These are phyloP conservation scores for Digitonthophagus gazella DNA, from an alignment of 2,888 invertebrate species.

Conservation along the genomic window DNA sequence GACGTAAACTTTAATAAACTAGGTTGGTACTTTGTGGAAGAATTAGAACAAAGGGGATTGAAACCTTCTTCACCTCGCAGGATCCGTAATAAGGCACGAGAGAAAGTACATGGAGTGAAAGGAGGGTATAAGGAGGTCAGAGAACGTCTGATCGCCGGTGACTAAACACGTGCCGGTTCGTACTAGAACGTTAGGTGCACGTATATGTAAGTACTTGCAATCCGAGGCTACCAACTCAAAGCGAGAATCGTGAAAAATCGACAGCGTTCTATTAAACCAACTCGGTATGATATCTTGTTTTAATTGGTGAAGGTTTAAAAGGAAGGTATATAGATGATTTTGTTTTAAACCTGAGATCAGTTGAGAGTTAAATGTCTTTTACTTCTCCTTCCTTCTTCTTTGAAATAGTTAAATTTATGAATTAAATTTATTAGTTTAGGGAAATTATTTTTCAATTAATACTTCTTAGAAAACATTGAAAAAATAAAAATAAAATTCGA, in stretches of 20 bases:
- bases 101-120: slow-evolving; percentile 32
- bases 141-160: slow-evolving; percentile 33
- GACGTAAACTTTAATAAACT: too few relatives aligned
- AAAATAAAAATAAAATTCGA: too few relatives aligned
- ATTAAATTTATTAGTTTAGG: too few relatives aligned
- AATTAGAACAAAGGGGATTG: background rate
- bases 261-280: slow-evolving; percentile 12
- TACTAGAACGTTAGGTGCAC: background rate
- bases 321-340: too few relatives aligned
- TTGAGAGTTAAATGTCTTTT: too few relatives aligned
- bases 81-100: slow-evolving; percentile 32
- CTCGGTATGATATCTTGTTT: slow-evolving; percentile 5
- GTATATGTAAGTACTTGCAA: background rate
- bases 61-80: background rate
- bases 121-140: slow-evolving; percentile 35
- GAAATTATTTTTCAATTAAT: too few relatives aligned
- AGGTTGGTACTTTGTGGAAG: too few relatives aligned
- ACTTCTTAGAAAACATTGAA: too few relatives aligned
- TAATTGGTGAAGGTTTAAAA: slow-evolving; percentile 16
- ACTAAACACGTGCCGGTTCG: slow-evolving; percentile 30
- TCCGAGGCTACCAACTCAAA: slow-evolving; percentile 9
- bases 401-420: too few relatives aligned
- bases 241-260: slow-evolving; percentile 1
- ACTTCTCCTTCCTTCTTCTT: too few relatives aligned
- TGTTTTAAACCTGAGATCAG: too few relatives aligned